A percentile compares a stretch with the other conserved stretches of the same genome.
Evolutionary conservation across 2,113 vertebrate species (phyloP).

Genomic region (Aptenodytes forsteri): DNA sequence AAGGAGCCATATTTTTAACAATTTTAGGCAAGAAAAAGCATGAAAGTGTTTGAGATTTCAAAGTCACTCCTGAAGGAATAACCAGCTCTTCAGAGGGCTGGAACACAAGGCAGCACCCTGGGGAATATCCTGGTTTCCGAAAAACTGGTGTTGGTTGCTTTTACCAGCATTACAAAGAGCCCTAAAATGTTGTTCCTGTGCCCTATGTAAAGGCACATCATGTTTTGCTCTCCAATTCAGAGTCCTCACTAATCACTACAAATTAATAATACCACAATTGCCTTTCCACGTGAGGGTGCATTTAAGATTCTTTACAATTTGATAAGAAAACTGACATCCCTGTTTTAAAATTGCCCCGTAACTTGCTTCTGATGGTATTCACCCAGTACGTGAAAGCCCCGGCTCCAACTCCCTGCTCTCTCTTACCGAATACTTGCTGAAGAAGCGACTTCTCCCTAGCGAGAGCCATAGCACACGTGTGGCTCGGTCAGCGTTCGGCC

Average conservation of each 20-base stretch:
- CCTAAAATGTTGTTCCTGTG: neutral
- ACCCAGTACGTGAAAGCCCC: rapidly evolving
- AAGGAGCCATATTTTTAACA: neutral
- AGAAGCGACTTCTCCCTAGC: rapidly evolving
- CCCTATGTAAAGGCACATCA: neutral
- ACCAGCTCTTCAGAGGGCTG: neutral
- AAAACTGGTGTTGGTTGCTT: neutral
- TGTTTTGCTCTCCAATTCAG: neutral
- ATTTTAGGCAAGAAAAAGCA: neutral
- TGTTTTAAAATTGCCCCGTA: neutral
- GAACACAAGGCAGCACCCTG: neutral
- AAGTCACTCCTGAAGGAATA: neutral
- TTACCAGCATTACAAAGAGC: neutral
- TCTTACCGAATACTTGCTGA: neutral
- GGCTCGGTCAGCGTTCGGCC: rapidly evolving
- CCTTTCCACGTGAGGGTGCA: neutral
- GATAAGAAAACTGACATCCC: neutral
- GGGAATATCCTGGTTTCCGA: neutral
- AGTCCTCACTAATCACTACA: neutral
- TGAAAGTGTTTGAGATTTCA: neutral
- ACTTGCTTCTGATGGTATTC: neutral
- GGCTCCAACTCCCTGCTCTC: neutral
- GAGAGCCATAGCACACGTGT: rapidly evolving
- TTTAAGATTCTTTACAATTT: neutral
- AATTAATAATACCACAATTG: neutral